Conservation (phyloP, 2,797 vertebrate species). For the Halcyon chelicuti region DNA sequence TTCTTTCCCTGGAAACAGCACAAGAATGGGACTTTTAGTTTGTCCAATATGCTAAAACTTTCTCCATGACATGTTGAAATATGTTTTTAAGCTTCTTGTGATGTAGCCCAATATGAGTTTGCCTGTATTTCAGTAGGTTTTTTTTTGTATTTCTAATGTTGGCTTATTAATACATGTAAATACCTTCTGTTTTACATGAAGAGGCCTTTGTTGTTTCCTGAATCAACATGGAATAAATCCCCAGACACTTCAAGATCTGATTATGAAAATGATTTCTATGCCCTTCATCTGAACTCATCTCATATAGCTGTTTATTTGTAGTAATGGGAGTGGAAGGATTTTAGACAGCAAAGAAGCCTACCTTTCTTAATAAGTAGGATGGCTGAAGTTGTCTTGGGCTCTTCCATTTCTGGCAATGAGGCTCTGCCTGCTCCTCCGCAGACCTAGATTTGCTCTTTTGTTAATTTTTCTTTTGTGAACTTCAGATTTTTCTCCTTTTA, state of each 20-base stretch:
- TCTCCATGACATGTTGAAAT: background rate
- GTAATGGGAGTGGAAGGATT: background rate
- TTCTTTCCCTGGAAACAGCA: slow-evolving; percentile 13
- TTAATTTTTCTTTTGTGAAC: background rate
- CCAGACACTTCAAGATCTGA: background rate
- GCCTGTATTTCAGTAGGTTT: background rate
- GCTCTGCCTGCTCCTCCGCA: background rate
- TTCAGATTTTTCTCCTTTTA: background rate
- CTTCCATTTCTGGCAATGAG: background rate
- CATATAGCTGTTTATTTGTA: background rate
- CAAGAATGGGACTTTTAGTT: slow-evolving; percentile 39
- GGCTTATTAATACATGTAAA: background rate
- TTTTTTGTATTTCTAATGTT: background rate
- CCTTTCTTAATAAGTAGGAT: background rate
- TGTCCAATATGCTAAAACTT: slow-evolving; percentile 43
- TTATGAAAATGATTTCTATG: background rate
- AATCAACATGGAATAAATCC: background rate
- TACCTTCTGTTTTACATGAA: background rate
- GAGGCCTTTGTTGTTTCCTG: background rate
- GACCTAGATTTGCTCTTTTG: background rate
- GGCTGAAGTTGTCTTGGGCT: background rate
- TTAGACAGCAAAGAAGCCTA: background rate
- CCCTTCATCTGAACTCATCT: background rate
- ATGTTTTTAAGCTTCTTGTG: background rate
- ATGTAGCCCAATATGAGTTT: background rate